Conservation (phyloP, 2,888 invertebrate species). For the Cataglyphis cursor region DNA sequence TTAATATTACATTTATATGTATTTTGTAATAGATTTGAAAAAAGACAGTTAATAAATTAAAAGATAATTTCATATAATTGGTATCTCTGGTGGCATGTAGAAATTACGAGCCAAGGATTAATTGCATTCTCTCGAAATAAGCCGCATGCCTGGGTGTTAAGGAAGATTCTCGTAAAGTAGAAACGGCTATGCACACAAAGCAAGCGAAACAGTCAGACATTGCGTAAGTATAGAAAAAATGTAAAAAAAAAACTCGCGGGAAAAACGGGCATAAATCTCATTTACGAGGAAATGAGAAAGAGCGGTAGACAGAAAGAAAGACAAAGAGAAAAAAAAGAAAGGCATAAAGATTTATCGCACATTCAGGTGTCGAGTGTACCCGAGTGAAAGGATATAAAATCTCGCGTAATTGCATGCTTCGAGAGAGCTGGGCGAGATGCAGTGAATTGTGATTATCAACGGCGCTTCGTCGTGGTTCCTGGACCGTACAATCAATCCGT, state of each 20-base stretch:
- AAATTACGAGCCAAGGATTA: conserved; percentile 1
- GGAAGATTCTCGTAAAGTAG: conserved; percentile 58
- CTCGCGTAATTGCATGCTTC: conserved; percentile 54
- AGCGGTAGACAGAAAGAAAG: neutral
- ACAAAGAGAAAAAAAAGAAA: neutral
- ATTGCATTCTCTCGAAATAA: conserved; percentile 6
- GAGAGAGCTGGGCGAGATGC: neutral
- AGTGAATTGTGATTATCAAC: conserved; percentile 45
- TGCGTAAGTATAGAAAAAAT: neutral
- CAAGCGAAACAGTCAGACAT: conserved; percentile 61
- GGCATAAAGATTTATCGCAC: conserved; percentile 57
- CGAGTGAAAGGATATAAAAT: conserved; percentile 53
- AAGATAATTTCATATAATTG: conserved; percentile 1
- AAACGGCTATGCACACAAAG: conserved; percentile 56
- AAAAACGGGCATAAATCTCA: conserved; percentile 61
- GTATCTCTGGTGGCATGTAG: neutral
- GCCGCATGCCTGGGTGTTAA: neutral
- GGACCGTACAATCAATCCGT: neutral
- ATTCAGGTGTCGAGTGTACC: conserved; percentile 48
- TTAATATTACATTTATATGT: too few relatives aligned
- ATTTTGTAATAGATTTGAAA: neutral
- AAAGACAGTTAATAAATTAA: neutral
- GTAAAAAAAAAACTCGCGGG: conserved; percentile 32
- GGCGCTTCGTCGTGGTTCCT: conserved; percentile 1
- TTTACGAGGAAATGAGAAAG: conserved; percentile 59